Conservation (phyloP, 2,797 vertebrate genomes). For the Poeciliopsis gracilis region DNA sequence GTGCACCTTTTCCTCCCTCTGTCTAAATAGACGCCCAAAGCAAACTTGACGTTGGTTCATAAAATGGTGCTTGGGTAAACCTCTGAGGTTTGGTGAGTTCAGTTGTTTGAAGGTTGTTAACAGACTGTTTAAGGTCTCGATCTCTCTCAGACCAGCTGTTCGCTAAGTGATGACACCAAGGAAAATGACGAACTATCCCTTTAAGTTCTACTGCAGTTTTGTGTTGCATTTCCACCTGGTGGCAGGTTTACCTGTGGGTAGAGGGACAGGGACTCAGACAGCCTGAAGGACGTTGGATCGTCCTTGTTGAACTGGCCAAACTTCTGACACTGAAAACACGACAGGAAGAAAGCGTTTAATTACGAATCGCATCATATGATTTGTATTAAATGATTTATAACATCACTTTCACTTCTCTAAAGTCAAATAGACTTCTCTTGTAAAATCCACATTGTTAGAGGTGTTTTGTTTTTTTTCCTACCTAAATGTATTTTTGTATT, state of each 20-base stretch:
- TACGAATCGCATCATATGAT: background rate
- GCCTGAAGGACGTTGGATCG: constrained; percentile 91
- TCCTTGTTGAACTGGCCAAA: constrained; percentile 99
- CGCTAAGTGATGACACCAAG: background rate
- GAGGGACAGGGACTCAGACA: constrained; percentile 95
- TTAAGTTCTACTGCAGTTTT: background rate
- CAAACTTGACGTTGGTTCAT: background rate
- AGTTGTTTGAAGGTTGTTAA: background rate
- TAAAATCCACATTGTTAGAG: background rate
- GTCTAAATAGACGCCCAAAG: background rate
- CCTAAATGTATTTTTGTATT: background rate
- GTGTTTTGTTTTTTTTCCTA: background rate
- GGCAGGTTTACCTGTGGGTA: constrained; percentile 91
- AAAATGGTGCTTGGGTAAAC: background rate
- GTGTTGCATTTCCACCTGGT: background rate
- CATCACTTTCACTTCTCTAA: background rate
- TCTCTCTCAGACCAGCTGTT: background rate
- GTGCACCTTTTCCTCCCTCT: background rate
- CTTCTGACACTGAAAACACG: constrained; percentile 91
- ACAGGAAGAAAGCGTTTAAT: background rate
- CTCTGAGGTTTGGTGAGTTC: background rate
- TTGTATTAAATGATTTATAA: background rate
- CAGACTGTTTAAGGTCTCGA: background rate
- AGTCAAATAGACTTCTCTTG: background rate
- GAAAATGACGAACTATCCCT: background rate